A percentile compares a stretch with the other conserved stretches of the same genome.
phyloP scores from a whole-genome alignment of 1,140 invertebrate species.

The Phocides pigmalion region DNA sequence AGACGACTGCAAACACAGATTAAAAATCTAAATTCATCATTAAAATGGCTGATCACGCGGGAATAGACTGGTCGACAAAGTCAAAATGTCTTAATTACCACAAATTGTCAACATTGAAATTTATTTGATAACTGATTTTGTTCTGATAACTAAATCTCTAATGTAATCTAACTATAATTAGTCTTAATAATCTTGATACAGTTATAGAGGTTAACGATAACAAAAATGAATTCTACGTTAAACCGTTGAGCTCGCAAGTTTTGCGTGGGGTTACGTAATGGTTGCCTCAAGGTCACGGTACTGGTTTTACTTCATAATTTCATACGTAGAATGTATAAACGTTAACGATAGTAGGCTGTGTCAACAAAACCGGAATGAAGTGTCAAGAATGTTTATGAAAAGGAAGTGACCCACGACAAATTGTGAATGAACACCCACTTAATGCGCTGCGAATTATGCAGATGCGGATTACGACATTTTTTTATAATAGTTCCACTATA shows the following conservation, averaged over 20 bases:
- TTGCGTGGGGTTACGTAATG: conserved; percentile 27
- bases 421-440: conserved; percentile 44
- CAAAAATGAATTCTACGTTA: conserved; percentile 13
- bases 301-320: conserved; percentile 42
- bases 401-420: conserved; percentile 58
- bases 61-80: no score
- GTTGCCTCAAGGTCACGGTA: conserved; percentile 45
- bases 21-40: no score
- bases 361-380: conserved; percentile 49
- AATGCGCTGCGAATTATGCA: conserved; percentile 10
- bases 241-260: background rate
- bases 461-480: background rate
- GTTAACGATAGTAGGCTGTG: conserved; percentile 39
- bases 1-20: no score
- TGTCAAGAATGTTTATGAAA: conserved; percentile 57
- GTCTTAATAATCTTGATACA: conserved; percentile 18
- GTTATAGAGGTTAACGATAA: conserved; percentile 20
- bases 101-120: no score
- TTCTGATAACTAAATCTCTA: no score
- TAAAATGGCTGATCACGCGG: no score
- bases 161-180: conserved; percentile 19
- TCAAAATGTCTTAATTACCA: no score
- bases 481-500: no score
- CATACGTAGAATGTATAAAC: conserved; percentile 39
- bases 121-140: no score